phyloP scores from a whole-genome alignment of 1,140 invertebrate genomes.

The Camponotus vicinus region DNA sequence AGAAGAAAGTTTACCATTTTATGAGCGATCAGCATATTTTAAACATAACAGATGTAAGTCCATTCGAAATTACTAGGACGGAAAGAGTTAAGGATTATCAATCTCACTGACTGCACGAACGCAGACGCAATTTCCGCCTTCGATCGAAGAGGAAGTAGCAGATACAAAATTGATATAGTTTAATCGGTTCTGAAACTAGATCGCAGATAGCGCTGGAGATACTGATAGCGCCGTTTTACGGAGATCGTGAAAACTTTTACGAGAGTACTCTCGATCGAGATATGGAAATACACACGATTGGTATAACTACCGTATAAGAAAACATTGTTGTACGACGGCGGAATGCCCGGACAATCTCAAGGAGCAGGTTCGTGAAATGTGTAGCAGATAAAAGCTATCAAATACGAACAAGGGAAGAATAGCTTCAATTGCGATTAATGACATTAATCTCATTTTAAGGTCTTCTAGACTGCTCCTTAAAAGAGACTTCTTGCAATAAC shows the following conservation, averaged over 20 bases:
- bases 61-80: conserved; percentile 4
- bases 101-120: conserved; percentile 41
- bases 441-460: neutral
- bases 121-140: conserved; percentile 54
- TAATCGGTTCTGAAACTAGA: conserved; percentile 59
- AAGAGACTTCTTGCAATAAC: neutral
- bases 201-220: conserved; percentile 36
- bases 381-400: conserved; percentile 32
- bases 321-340: conserved; percentile 30
- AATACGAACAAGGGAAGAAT: conserved; percentile 5
- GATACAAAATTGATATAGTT: conserved; percentile 64
- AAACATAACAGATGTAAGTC: neutral
- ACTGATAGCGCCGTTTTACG: conserved; percentile 45
- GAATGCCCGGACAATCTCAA: conserved; percentile 30
- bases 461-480: neutral
- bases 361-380: conserved; percentile 35
- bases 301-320: conserved; percentile 44
- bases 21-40: neutral
- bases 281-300: conserved; percentile 55
- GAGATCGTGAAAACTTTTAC: conserved; percentile 57
- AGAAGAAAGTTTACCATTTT: conserved; percentile 1
- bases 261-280: conserved; percentile 41
- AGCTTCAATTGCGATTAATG: conserved; percentile 41
- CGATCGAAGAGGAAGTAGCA: conserved; percentile 42
- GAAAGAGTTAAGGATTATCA: conserved; percentile 57